Conservation (phyloP, 2,888 invertebrate species). For the Melanophora roralis region DNA sequence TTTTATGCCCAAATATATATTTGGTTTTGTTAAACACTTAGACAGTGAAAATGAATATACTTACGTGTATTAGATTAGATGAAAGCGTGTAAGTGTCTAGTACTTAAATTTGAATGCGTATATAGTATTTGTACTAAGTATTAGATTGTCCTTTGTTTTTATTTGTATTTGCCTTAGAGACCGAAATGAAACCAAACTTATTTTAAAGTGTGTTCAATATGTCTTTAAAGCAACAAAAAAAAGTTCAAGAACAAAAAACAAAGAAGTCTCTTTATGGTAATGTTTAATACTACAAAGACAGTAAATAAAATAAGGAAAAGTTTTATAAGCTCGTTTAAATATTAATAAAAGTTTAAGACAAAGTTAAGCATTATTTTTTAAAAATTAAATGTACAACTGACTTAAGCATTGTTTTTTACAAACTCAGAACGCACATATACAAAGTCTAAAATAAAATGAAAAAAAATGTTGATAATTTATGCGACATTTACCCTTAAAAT, state of each 20-base stretch:
- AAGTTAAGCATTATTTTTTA: constrained; percentile 48
- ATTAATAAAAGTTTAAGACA: constrained; percentile 54
- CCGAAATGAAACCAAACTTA: not conserved
- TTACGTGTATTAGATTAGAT: not conserved
- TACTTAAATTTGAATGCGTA: too few species aligned
- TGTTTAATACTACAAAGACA: constrained; percentile 14
- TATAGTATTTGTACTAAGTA: not conserved
- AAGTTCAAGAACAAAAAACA: too few species aligned
- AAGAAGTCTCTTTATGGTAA: constrained; percentile 53
- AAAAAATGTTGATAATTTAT: constrained; percentile 33
- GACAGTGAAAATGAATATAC: not conserved
- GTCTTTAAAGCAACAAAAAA: constrained; percentile 31
- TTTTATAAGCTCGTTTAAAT: constrained; percentile 52
- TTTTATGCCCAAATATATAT: constrained; percentile 53
- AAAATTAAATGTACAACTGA: constrained; percentile 33
- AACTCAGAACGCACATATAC: not conserved
- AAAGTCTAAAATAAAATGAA: not conserved
- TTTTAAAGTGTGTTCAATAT: not conserved
- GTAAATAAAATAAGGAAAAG: constrained; percentile 31
- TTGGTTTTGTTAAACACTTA: too few species aligned
- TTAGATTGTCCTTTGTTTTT: not conserved
- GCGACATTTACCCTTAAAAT: constrained; percentile 10
- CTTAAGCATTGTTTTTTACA: constrained; percentile 27
- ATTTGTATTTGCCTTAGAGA: not conserved
- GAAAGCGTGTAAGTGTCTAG: not conserved